phyloP scores from a whole-genome alignment of 2,797 vertebrate species.

The Ciconia nigra region DNA sequence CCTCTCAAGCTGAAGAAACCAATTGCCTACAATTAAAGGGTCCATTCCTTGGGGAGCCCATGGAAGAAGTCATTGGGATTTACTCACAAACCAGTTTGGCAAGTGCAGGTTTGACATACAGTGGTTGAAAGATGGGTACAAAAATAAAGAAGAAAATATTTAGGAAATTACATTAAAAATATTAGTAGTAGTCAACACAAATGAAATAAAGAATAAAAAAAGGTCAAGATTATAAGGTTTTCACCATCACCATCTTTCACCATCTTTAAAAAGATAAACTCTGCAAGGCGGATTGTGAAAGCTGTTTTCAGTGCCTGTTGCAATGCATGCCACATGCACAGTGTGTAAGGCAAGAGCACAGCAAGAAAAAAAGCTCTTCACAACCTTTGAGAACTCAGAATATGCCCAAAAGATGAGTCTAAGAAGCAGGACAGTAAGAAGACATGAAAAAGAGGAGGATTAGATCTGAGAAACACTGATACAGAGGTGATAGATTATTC shows the following conservation, averaged over 20 bases:
- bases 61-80: neutral
- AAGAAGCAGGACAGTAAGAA: neutral
- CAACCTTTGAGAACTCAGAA: neutral
- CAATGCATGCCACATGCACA: neutral
- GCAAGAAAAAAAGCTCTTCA: neutral
- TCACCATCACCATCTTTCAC: neutral
- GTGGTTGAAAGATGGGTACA: neutral
- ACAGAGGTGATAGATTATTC: neutral
- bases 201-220: neutral
- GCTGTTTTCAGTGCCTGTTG: neutral
- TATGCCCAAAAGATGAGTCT: neutral
- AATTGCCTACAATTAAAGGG: neutral
- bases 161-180: neutral
- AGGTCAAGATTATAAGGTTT: neutral
- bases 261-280: neutral
- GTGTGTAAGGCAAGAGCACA: neutral
- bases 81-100: neutral
- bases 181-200: neutral
- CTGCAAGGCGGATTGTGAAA: neutral
- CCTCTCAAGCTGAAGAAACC: neutral
- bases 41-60: neutral
- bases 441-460: neutral
- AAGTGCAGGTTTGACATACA: neutral
- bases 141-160: neutral
- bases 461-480: neutral